Percentiles rank a stretch among this genome's conserved stretches.
phyloP scores from a whole-genome alignment of 2,888 invertebrate genomes.

The Dascillus cervinus region DNA sequence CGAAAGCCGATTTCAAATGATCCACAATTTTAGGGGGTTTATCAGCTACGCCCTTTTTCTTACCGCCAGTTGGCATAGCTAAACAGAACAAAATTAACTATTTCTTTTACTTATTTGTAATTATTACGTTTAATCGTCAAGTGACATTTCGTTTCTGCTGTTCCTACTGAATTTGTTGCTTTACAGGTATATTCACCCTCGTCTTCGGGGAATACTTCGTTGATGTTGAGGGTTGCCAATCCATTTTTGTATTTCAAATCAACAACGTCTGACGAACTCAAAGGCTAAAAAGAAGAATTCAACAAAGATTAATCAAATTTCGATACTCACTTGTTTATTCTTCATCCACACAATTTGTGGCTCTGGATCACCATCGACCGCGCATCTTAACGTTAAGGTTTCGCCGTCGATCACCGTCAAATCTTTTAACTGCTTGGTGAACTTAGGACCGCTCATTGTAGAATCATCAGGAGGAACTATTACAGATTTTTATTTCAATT shows the following conservation, averaged over 20 bases:
- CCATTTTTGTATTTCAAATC: conserved; percentile 90
- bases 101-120: not conserved
- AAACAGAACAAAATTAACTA: conserved; percentile 17
- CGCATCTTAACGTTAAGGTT: conserved; percentile 70
- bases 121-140: conserved; percentile 74
- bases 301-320: not conserved
- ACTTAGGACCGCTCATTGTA: conserved; percentile 79
- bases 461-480: conserved; percentile 81
- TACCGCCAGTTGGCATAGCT: conserved; percentile 55
- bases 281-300: conserved; percentile 32
- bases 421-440: conserved; percentile 69
- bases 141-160: conserved; percentile 75
- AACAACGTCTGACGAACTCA: conserved; percentile 74
- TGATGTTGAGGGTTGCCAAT: conserved; percentile 78
- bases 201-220: conserved; percentile 92
- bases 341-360: conserved; percentile 88
- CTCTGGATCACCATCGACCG: conserved; percentile 87
- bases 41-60: conserved; percentile 53
- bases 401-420: conserved; percentile 82
- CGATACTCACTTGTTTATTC: conserved; percentile 58
- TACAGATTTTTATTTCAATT: too few species aligned
- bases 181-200: conserved; percentile 85
- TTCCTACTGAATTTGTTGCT: conserved; percentile 87
- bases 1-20: conserved; percentile 72
- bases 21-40: conserved; percentile 83